These are phyloP conservation scores for Limnephilus rhombicus DNA, from an alignment of 2,888 invertebrate species.

Conservation along the genomic window DNA sequence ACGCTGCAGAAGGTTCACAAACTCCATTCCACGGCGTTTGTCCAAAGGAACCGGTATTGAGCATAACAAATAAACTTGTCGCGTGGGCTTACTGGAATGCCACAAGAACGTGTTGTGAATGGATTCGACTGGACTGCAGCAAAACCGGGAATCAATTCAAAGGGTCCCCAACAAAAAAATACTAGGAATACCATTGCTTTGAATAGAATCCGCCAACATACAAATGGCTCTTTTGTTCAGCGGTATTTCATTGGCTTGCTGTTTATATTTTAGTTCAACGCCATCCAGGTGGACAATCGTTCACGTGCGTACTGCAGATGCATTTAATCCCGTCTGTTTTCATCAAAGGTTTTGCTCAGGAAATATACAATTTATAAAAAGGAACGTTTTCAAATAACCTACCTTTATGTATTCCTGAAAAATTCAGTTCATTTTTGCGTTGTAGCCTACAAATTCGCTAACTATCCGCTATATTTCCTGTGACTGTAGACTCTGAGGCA, in stretches of 20 bases:
- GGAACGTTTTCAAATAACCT: background rate
- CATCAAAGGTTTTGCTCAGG: background rate
- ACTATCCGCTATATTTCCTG: background rate
- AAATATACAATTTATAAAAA: background rate
- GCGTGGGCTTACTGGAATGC: slow-evolving; percentile 57
- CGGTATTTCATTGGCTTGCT: background rate
- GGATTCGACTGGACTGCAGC: slow-evolving; percentile 15
- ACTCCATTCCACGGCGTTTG: slow-evolving; percentile 41
- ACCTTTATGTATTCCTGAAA: background rate
- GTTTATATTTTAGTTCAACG: slow-evolving; percentile 17
- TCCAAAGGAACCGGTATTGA: slow-evolving; percentile 56
- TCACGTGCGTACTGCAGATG: slow-evolving; percentile 41
- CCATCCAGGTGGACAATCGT: slow-evolving; percentile 38
- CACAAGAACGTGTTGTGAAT: slow-evolving; percentile 54
- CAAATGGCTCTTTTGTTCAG: background rate
- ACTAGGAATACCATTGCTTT: background rate
- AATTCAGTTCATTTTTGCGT: background rate
- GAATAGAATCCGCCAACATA: background rate
- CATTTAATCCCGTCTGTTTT: slow-evolving; percentile 2
- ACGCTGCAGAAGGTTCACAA: slow-evolving; percentile 18
- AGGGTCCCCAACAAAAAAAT: background rate
- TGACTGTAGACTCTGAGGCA: background rate
- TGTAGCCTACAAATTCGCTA: background rate
- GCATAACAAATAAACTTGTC: slow-evolving; percentile 55
- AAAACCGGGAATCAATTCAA: background rate